Base-by-base conservation (phyloP, 92 coral and sea anemone genomes). In the Phenganax marumi region DNA sequence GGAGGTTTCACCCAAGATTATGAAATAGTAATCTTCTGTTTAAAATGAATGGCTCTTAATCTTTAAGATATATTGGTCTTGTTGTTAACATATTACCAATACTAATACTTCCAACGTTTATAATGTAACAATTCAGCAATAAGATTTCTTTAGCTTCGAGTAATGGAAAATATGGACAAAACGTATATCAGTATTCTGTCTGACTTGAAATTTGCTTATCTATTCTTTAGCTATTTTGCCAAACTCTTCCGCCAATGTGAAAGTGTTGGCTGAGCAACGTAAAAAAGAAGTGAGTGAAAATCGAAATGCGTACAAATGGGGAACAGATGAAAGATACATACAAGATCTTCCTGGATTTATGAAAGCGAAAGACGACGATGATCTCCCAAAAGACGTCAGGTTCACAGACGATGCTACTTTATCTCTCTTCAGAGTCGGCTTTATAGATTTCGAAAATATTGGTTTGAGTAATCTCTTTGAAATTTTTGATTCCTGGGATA, bases 401-500 rank as follows among this genome's bases (percentile, higher is more conserved):
- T 89, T 89, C 52, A 86, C 92, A 0, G 83, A 89, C 17, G 92
- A 86, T 76, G 88, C 90, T 11, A 17, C 79, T 6, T 77, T 71
- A n/a, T 85, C 89, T 50, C 89, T 92, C 26, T 76, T 81, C 8
- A 51, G 43, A 25, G 91, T 90, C 12, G 81, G 89, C 57, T n/a
- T 90, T 11, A 50, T 53, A n/a, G 93, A 89, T 22, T 84, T n/a
- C 10, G 53, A 80, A 10, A 92, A 90, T 48, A 89, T 90, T 81
- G 97, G 93, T 10, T 69, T 92, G 58, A 51, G 84, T 22, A 83
- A 90, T 73, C 71, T 92, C 46, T 66, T 50, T 61, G 89, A 90
- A 23, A 71, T 90, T 12, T 70, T 61, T 49, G 89, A 82, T 52
- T 88, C 84, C 79, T 92, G 97, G 97, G 89, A 82, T n/a, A 58